Evolutionary conservation across 35 echinoderm and acorn worm species (phyloP).

Genomic region (Patiria miniata): DNA sequence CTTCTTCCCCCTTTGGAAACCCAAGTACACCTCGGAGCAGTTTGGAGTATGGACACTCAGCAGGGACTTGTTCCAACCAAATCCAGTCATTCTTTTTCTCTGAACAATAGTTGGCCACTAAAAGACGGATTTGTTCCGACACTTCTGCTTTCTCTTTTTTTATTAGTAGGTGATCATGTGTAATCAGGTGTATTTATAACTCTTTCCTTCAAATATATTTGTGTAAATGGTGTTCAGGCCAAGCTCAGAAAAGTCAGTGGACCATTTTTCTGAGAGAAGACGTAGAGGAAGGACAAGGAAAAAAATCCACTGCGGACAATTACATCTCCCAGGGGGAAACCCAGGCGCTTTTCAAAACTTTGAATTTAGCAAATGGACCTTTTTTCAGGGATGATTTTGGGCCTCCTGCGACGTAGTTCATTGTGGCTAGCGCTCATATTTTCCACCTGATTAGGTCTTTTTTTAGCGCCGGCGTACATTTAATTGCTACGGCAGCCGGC

Average conservation of each 20-base stretch:
- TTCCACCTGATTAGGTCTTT: conserved; percentile 1
- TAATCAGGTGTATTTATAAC: no score
- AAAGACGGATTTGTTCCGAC: no score
- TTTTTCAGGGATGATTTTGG: background rate
- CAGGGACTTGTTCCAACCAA: no score
- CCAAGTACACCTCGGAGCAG: no score
- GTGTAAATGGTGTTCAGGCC: background rate
- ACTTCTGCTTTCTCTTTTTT: no score
- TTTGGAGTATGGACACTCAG: no score
- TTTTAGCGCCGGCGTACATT: background rate
- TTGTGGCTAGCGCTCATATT: conserved; percentile 9
- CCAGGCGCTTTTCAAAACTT: background rate
- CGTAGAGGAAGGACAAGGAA: no score
- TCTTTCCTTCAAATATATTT: no score
- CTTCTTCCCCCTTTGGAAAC: no score
- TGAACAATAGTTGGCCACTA: no score
- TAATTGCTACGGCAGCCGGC: background rate
- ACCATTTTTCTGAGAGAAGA: background rate
- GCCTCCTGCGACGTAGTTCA: background rate
- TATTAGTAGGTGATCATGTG: no score
- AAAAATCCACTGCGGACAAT: background rate
- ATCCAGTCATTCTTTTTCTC: no score
- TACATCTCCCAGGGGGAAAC: background rate
- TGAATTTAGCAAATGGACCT: background rate
- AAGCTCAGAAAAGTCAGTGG: background rate